These are phyloP conservation scores for Cuniculus paca DNA, from an alignment of 2,797 vertebrate species.

Conservation along the genomic window DNA sequence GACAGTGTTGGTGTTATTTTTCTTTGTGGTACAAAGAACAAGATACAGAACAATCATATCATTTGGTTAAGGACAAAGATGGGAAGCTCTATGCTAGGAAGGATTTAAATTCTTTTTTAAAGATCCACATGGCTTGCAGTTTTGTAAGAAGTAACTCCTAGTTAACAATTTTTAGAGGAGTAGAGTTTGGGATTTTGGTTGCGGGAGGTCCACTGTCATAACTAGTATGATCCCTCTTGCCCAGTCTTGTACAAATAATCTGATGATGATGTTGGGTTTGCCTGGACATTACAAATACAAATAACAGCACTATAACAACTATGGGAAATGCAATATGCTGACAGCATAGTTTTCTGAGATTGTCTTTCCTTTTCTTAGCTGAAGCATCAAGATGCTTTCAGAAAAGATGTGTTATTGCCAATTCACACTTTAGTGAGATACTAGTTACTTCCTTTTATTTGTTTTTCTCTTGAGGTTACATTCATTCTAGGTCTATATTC, in stretches of 20 bases:
- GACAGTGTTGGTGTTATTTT: background rate
- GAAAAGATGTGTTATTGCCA: background rate
- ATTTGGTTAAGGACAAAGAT: conserved; percentile 32
- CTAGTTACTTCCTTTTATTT: background rate
- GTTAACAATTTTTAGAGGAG: background rate
- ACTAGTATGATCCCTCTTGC: background rate
- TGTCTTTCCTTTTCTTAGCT: conserved; percentile 33
- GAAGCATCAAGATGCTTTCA: background rate
- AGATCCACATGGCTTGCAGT: background rate
- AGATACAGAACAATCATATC: background rate
- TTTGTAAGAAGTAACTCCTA: background rate
- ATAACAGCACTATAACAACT: background rate
- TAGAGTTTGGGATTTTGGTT: background rate
- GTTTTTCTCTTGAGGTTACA: background rate
- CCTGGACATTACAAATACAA: background rate
- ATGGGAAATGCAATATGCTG: background rate
- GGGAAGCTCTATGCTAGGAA: conserved; percentile 49
- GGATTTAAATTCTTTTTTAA: background rate
- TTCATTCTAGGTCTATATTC: background rate
- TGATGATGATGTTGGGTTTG: background rate
- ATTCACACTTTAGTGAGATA: background rate
- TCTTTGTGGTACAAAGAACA: background rate
- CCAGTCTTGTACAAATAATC: background rate
- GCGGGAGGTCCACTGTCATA: background rate
- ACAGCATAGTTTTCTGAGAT: background rate